Base-by-base conservation (phyloP, 2,113 vertebrate genomes). In the Zosterops pallidus region DNA sequence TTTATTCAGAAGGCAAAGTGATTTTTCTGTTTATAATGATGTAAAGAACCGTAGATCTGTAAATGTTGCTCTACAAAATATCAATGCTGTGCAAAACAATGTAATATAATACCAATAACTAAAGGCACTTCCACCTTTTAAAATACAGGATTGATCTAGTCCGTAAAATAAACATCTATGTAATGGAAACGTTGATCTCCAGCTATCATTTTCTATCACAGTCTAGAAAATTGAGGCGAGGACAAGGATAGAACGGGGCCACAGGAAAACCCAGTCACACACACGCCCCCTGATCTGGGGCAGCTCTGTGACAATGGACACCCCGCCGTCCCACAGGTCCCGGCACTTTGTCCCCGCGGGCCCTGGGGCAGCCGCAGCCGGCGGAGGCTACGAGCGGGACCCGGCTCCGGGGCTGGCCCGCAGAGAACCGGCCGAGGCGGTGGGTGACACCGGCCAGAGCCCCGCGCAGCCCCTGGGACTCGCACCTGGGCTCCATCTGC, bases 181-280 rank as follows among this genome's bases (percentile, higher is more conserved):
- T 2, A 17, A 74, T 3, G 2, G 37, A 62, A 31, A 42, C 23
- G 11, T 5, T 49, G 6, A 72, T 47, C 11, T 50, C 39, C 4
- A 52, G 11, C 10, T 24, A 25, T 50, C 4, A 52, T 11, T 69
- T 77, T 42, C 13, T 7, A 18, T 7, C 14, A 9, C 21, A 70
- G 16, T 25, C 46, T 67, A 57, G 23, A 39, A 37, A 76, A 29
- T 29, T 8, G 52, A 37, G 4, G 28, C 1, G 3, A 92, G 52
- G 64, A 13, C 49, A 19, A 12, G 5, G n/a, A 44, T 10, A 46
- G 28, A 37, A 62, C 28, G 60, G 11, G 31, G 16, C 26, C 49
- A 17, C 0, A 9, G 18, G 8, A 79, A 60, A 37, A 65, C 25
- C 57, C 2, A 3, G 3, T 2, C n/a, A 29, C 44, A 46, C 63